Base-by-base conservation (phyloP, 2,113 vertebrate genomes). In the Mesoclemmys tuberculata region DNA sequence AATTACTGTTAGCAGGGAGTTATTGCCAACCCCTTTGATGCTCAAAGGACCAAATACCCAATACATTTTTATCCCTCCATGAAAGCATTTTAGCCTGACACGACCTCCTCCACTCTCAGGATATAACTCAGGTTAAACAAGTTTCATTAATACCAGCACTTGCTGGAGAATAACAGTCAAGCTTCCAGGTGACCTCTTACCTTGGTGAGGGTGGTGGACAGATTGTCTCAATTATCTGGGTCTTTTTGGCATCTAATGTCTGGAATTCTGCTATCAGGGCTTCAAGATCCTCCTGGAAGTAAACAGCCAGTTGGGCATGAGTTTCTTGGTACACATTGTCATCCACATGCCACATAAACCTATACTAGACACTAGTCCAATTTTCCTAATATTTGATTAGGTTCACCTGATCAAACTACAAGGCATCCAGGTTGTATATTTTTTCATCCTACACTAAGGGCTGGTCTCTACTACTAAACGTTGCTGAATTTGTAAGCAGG, bases 241-340 rank as follows among this genome's bases (percentile, higher is more conserved):
- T 99, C 97, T 99, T 99, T 90, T 98, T 99, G 16, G 99, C 99
- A 90, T 99, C 99, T 77, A 99, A 93, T 31, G 89, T 98, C 97
- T 99, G 99, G 97, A 99, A 99, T 96, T 99, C 99, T 1, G 99
- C 99, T 8, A 99, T 99, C 26, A 99, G 96, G 16, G 99, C 98
- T 96, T 99, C 99, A 64, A 99, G 95, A 95, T 99, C 99, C 86
- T 99, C 99, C 99, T 99, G 94, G 4, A 95, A 95, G 84, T 1
- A 88, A 80, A 92, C 54, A 92, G 35, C 1, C 38, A 88, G 9
- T 10, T 26, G 18, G 8, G 29, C 0, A 2, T 93, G 49, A 98
- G 74, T 31, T n/a, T 24, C 14, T 24, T 54, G 80, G 21, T 48
- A 35, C 0, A 5, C 44, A 80, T 7, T 46, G 52, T 27, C 77